Base-by-base conservation (phyloP, 1,140 invertebrate species). In the Drosophila subpulchrella region DNA sequence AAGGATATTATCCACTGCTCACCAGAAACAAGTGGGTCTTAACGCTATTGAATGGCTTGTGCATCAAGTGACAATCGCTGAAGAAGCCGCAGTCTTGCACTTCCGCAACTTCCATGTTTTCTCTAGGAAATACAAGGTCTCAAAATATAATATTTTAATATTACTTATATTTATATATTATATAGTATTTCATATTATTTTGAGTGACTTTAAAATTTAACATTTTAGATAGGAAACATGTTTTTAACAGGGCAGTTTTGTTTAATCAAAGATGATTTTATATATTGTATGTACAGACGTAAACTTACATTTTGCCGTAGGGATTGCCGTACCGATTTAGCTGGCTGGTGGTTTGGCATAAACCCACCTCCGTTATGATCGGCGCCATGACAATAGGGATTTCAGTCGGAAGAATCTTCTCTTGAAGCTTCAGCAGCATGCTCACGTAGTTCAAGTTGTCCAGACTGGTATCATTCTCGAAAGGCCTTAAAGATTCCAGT, bases 321-420 rank as follows among this genome's bases (percentile, higher is more conserved):
- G 90, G 89, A 68, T 90, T 90, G 7, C 67, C 81, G 59, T 77
- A 90, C 2, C 68, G 67, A 1, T 63, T 47, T 3, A 91, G 42
- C 20, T 75, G 84, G 13, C 67, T 83, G 13, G 56, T 81, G 2
- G 86, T 86, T 42, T 75, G 81, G 20, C 90, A 91, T 6, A 91
- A 30, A 12, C 90, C 90, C 58, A 77, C 60, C 59, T 91, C 90
- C 0, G 90, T 91, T 1, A 91, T 75, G 2, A 66, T 78, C 0
- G 81, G 72, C 10, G 78, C 82, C 57, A 59, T 39, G 0, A 81
- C 13, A 0, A 15, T 24, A 1, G 38, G 38, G 12, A 5, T 15
- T 0, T 41, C 7, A 7, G 24, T 17, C 6, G 70, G 48, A 27
- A 78, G 42, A 3, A 79, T 20, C 1, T 46, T 38, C 7, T 60